A percentile compares a stretch with the other conserved stretches of the same genome.
Conservation (phyloP, 2,113 vertebrate genomes). For the Pollimyrus isidori region DNA sequence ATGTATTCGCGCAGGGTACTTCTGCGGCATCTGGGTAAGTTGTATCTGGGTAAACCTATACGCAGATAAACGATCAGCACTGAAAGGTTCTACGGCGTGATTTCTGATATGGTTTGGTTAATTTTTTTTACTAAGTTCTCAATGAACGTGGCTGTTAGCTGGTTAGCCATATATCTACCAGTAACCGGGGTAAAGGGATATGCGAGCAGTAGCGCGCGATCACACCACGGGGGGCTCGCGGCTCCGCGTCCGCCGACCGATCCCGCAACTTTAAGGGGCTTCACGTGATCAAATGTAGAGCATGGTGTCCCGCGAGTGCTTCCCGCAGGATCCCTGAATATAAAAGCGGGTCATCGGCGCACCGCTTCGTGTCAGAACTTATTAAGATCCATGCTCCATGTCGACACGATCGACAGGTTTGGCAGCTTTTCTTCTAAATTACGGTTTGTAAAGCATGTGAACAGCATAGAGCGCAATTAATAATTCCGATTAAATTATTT, state of each 20-base stretch:
- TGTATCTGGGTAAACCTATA: background rate
- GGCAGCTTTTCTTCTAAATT: background rate
- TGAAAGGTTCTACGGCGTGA: background rate
- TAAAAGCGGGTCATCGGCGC: background rate
- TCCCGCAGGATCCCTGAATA: background rate
- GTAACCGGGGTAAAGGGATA: background rate
- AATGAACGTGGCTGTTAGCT: background rate
- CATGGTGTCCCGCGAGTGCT: background rate
- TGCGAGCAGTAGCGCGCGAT: background rate
- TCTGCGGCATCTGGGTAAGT: background rate
- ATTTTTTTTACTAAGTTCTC: background rate
- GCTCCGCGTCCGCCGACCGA: background rate
- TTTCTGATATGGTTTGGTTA: background rate
- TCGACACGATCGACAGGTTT: background rate
- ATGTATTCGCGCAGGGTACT: background rate
- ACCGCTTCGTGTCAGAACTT: background rate
- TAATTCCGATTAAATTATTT: background rate
- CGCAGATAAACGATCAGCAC: background rate
- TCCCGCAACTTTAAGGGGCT: background rate
- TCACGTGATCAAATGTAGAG: background rate
- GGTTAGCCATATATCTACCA: background rate
- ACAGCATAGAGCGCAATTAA: background rate
- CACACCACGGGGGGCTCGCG: background rate
- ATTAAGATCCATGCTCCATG: background rate
- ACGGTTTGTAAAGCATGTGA: background rate